Base-by-base conservation (phyloP, 2,888 invertebrate genomes). In the Tenthredo scrophulariae region DNA sequence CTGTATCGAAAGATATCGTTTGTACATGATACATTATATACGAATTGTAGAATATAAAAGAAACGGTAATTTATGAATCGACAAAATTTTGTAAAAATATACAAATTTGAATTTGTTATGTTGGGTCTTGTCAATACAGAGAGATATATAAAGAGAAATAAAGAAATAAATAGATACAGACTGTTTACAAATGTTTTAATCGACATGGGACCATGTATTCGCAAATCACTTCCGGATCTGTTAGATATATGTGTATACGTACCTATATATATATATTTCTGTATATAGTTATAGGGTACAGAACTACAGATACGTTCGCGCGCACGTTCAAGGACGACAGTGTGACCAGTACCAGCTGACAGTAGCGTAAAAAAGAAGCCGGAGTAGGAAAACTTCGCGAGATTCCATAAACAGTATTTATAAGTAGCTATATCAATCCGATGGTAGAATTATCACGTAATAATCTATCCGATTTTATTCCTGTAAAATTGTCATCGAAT, bases 151-250 rank as follows among this genome's bases (percentile, higher is more conserved):
- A 0, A 46, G 15, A 46, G 3, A 15, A 50, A 50, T 18, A 6
- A 50, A 18, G 18, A 18, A 50, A 18, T 50, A 5, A 18, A 50
- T 18, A 18, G 18, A 50, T 50, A 18, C 6, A 6, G n/a, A 50
- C 50, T 50, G 15, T 50, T n/a, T 6, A 50, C 18, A 50, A 50
- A 18, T 50, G 6, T n/a, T 18, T 50, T 5, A 50, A 50, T n/a
- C n/a, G 10, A n/a, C n/a, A 18, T 37, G 37, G 2, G 18, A 2
- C 4, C 37, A 22, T 72, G 13, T 72, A 72, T 72, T 72, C 43
- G 26, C 77, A 29, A 50, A 29, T 77, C 77, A 54, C 77, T 72
- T 72, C 77, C 54, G 77, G 77, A 77, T 50, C 13, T 50, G 6
- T 13, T 18, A 74, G 10, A 43, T 22, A 26, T 13, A 13, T 5